phyloP scores from a whole-genome alignment of 2,888 invertebrate genomes.

The Drosophila neotestacea region DNA sequence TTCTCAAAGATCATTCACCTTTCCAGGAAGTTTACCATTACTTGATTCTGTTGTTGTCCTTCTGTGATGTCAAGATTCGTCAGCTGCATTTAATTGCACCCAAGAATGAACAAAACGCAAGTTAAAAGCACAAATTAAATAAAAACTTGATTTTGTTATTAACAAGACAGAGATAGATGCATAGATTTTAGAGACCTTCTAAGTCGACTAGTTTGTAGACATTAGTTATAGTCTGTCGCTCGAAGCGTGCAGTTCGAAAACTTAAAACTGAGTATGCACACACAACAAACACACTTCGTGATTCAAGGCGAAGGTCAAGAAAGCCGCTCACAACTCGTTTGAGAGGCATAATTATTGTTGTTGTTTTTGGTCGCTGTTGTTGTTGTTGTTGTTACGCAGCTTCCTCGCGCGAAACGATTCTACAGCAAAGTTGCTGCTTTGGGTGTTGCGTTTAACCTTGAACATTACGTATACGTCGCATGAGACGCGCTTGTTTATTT shows the following conservation, averaged over 20 bases:
- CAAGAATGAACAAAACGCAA: conserved; percentile 5
- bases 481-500: conserved; percentile 36
- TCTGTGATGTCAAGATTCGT: conserved; percentile 40
- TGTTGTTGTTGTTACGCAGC: conserved; percentile 47
- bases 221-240: conserved; percentile 18
- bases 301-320: conserved; percentile 77
- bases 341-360: conserved; percentile 1
- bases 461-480: conserved; percentile 56
- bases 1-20: conserved; percentile 15
- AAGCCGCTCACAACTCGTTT: conserved; percentile 67
- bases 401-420: conserved; percentile 56
- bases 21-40: conserved; percentile 9
- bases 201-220: conserved; percentile 5
- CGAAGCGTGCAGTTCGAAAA: conserved; percentile 35
- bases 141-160: conserved; percentile 8
- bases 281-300: conserved; percentile 22
- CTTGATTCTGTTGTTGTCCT: conserved; percentile 8
- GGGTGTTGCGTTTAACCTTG: conserved; percentile 64
- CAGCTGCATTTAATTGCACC: conserved; percentile 9
- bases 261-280: background rate
- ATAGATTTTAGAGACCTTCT: conserved; percentile 16
- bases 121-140: background rate
- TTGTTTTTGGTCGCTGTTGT: conserved; percentile 11
- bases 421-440: conserved; percentile 36
- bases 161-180: too few relatives aligned